Evolutionary conservation across 2,113 vertebrate genomes (phyloP).

Genomic region (Scomber scombrus): DNA sequence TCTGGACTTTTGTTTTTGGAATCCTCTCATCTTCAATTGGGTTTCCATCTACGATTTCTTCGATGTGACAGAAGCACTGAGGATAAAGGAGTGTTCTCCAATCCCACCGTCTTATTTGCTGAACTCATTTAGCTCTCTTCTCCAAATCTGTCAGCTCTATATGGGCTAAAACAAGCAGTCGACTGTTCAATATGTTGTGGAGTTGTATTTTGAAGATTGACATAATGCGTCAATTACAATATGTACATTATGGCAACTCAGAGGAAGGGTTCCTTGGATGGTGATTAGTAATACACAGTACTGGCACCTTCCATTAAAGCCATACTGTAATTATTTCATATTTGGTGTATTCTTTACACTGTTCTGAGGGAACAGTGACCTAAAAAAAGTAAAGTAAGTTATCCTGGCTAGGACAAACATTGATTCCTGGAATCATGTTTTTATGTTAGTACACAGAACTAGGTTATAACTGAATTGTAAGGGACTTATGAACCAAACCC

Average conservation of each 20-base stretch:
- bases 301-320: slow-evolving; percentile 42
- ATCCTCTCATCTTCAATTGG: slow-evolving; percentile 78
- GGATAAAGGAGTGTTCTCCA: slow-evolving; percentile 85
- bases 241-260: slow-evolving; percentile 40
- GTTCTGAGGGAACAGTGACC: slow-evolving; percentile 60
- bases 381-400: slow-evolving; percentile 34
- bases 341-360: slow-evolving; percentile 55
- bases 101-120: slow-evolving; percentile 89
- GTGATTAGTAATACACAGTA: slow-evolving; percentile 47
- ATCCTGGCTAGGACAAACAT: slow-evolving; percentile 36
- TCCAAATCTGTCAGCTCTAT: slow-evolving; percentile 70
- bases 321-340: slow-evolving; percentile 43
- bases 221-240: slow-evolving; percentile 41
- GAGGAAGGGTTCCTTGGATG: slow-evolving; percentile 44
- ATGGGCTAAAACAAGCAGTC: slow-evolving; percentile 70
- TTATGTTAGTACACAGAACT: slow-evolving; percentile 52
- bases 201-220: slow-evolving; percentile 54
- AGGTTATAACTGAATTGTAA: slow-evolving; percentile 59
- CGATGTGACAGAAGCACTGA: slow-evolving; percentile 78
- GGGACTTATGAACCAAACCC: slow-evolving; percentile 55
- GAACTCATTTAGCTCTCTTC: slow-evolving; percentile 79
- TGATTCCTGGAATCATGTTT: slow-evolving; percentile 56
- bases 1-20: slow-evolving; percentile 81
- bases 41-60: slow-evolving; percentile 72
- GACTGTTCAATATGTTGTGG: slow-evolving; percentile 53